Conservation (phyloP, 2,888 invertebrate genomes). For the Physocephala rufipes region DNA sequence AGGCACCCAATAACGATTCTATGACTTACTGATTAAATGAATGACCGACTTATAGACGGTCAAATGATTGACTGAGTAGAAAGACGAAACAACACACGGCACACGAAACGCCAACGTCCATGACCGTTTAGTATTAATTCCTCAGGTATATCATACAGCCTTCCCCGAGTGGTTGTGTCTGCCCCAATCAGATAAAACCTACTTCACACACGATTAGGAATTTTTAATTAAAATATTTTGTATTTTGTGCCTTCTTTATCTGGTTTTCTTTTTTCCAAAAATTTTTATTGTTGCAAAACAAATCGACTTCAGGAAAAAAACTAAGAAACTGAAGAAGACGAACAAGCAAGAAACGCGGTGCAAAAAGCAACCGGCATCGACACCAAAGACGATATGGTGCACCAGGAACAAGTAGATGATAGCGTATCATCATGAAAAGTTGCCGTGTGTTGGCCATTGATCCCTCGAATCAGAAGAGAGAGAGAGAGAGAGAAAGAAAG, state of each 20-base stretch:
- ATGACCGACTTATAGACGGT: too few species aligned
- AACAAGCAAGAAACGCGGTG: slow-evolving; percentile 26
- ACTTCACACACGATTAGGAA: slow-evolving; percentile 67
- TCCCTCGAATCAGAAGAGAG: too few species aligned
- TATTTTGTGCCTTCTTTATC: slow-evolving; percentile 48
- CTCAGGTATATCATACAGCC: slow-evolving; percentile 51
- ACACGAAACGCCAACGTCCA: slow-evolving; percentile 37
- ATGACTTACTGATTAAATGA: too few species aligned
- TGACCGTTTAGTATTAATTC: slow-evolving; percentile 48
- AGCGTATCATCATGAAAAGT: slow-evolving; percentile 1
- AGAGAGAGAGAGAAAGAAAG: too few species aligned
- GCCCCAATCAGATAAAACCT: slow-evolving; percentile 64
- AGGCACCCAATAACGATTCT: too few species aligned
- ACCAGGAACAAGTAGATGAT: not conserved
- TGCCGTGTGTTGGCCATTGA: not conserved
- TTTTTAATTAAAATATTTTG: slow-evolving; percentile 67
- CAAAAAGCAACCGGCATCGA: slow-evolving; percentile 34
- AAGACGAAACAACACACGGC: not conserved
- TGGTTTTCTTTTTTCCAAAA: slow-evolving; percentile 50
- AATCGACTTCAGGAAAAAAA: not conserved
- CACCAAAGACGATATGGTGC: slow-evolving; percentile 36
- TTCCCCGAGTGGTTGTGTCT: slow-evolving; percentile 41
- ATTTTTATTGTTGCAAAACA: slow-evolving; percentile 43
- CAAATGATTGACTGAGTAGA: not conserved
- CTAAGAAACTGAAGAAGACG: slow-evolving; percentile 10